Percentiles rank a stretch among this genome's conserved stretches.
Conservation (phyloP, 1,140 invertebrate species). For the Ceratina australensis region DNA sequence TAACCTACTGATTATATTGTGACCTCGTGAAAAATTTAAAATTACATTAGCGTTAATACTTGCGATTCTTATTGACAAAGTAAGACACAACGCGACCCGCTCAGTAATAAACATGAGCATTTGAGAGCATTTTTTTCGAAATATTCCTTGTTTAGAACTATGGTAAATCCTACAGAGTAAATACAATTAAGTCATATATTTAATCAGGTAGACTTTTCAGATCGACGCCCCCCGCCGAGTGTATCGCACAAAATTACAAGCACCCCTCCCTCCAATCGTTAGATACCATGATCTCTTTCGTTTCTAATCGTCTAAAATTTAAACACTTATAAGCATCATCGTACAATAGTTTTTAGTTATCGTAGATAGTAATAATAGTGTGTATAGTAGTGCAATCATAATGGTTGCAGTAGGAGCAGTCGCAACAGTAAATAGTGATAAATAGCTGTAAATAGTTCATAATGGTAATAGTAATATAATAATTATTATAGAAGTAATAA, state of each 20-base stretch:
- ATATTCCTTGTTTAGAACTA: conserved; percentile 76
- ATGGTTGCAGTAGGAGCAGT: conserved; percentile 58
- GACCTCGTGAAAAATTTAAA: conserved; percentile 53
- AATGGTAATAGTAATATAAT: conserved; percentile 60
- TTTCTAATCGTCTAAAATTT: conserved; percentile 67
- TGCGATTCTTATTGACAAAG: conserved; percentile 57
- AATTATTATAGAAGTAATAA: conserved; percentile 66
- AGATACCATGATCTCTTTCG: conserved; percentile 62
- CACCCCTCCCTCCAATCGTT: conserved; percentile 63
- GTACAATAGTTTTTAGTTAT: conserved; percentile 64
- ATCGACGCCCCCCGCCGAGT: conserved; percentile 72
- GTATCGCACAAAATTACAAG: conserved; percentile 54
- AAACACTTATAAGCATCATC: conserved; percentile 67
- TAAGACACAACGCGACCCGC: conserved; percentile 72
- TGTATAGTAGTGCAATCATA: conserved; percentile 60
- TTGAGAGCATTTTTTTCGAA: conserved; percentile 71
- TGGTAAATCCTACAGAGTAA: conserved; percentile 79
- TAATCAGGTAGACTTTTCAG: conserved; percentile 80
- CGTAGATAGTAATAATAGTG: conserved; percentile 65
- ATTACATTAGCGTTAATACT: conserved; percentile 64
- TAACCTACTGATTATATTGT: conserved; percentile 61
- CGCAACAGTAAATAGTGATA: conserved; percentile 61
- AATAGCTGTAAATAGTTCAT: conserved; percentile 59
- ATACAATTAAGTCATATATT: conserved; percentile 80
- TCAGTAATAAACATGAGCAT: conserved; percentile 74